Conservation (phyloP, 2,888 invertebrate genomes). For the Cylindroiulus punctatus region DNA sequence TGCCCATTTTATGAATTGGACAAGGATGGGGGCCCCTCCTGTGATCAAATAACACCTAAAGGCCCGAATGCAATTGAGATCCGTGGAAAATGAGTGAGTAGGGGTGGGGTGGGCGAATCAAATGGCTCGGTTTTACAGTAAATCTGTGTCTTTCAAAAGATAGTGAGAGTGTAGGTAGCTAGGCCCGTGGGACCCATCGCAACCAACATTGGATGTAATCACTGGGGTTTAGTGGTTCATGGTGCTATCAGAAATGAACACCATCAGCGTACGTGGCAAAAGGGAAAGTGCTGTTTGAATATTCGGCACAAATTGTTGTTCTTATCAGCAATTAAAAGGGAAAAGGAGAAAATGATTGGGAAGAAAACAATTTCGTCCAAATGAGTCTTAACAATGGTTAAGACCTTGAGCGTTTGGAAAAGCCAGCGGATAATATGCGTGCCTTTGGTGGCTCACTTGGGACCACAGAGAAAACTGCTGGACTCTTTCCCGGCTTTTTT, state of each 20-base stretch:
- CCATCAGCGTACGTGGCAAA: constrained; percentile 33
- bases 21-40: background rate
- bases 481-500: background rate
- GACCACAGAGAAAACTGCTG: background rate
- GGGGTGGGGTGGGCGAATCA: background rate
- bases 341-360: constrained; percentile 43
- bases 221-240: constrained; percentile 31
- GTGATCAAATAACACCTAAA: constrained; percentile 36
- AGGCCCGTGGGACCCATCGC: constrained; percentile 9
- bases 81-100: background rate
- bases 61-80: constrained; percentile 36
- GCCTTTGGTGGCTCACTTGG: constrained; percentile 33
- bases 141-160: constrained; percentile 45
- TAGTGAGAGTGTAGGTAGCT: constrained; percentile 25
- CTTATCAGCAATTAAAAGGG: constrained; percentile 47
- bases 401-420: constrained; percentile 16
- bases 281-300: constrained; percentile 34
- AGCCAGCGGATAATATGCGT: constrained; percentile 15
- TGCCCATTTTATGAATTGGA: constrained; percentile 43
- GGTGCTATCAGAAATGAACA: constrained; percentile 31
- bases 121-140: constrained; percentile 45
- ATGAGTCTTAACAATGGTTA: constrained; percentile 41
- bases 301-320: constrained; percentile 45
- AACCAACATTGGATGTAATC: constrained; percentile 40
- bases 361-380: constrained; percentile 40